Evolutionary conservation across 2,797 vertebrate genomes (phyloP).

Genomic region (Crenichthys baileyi): DNA sequence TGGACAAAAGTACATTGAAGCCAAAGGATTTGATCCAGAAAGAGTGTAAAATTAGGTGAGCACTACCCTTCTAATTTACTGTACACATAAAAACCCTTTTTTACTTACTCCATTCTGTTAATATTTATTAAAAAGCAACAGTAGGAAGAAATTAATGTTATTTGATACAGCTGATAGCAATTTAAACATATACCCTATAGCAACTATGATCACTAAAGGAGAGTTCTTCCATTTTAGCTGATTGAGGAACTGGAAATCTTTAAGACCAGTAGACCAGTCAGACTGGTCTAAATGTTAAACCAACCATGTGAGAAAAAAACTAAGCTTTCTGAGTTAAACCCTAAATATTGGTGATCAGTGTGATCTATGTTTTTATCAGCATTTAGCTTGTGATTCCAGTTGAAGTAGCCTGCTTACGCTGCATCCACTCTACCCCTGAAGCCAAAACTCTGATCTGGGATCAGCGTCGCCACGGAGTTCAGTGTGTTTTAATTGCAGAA

Average conservation of each 20-base stretch:
- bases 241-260: too few species aligned
- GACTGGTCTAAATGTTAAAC: too few species aligned
- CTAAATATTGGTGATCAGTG: neutral
- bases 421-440: too few species aligned
- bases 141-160: neutral
- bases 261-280: too few species aligned
- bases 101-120: neutral
- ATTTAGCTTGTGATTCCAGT: too few species aligned
- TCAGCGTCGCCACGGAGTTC: neutral
- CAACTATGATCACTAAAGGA: neutral
- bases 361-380: too few species aligned
- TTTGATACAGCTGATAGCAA: neutral
- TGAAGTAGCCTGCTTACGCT: too few species aligned
- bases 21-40: slow-evolving; percentile 39
- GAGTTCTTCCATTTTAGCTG: neutral
- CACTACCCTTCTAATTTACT: neutral
- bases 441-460: neutral
- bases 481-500: too few species aligned
- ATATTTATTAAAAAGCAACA: neutral
- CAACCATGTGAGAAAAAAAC: too few species aligned
- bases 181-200: neutral
- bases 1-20: slow-evolving; percentile 38
- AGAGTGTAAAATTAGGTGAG: slow-evolving; percentile 12
- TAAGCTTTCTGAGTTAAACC: neutral
- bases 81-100: neutral